phyloP scores from a whole-genome alignment of 2,113 vertebrate genomes.

The Paedocypris sp. region DNA sequence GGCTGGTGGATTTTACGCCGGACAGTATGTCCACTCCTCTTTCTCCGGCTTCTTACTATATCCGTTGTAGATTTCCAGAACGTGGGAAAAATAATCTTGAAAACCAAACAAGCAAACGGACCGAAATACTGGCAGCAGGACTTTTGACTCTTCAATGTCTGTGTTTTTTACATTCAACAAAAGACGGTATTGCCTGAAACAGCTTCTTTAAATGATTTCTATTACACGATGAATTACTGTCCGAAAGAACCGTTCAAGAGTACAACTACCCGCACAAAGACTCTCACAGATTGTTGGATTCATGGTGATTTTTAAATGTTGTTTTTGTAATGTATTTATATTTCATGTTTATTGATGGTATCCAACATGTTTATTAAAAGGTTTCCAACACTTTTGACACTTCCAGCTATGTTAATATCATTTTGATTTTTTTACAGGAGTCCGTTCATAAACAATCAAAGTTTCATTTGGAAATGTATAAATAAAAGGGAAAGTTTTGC shows the following conservation, averaged over 20 bases:
- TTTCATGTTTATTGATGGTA: slow-evolving; percentile 4
- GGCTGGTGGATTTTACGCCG: slow-evolving; percentile 89
- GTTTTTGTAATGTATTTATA: slow-evolving; percentile 12
- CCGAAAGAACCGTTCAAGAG: slow-evolving; percentile 17
- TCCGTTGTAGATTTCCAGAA: slow-evolving; percentile 24
- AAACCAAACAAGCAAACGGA: background rate
- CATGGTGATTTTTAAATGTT: background rate
- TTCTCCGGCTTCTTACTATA: slow-evolving; percentile 48
- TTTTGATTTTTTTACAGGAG: too few relatives aligned
- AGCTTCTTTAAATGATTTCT: background rate
- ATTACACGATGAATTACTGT: too few relatives aligned
- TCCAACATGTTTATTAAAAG: background rate
- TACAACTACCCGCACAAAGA: slow-evolving; percentile 20
- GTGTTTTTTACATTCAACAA: background rate
- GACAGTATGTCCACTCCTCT: slow-evolving; percentile 90
- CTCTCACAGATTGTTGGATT: background rate
- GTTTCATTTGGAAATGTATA: too few relatives aligned
- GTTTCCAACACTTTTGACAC: slow-evolving; percentile 18
- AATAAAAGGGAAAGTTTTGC: slow-evolving; percentile 3
- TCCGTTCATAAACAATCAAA: too few relatives aligned
- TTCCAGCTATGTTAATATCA: too few relatives aligned
- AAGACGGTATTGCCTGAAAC: slow-evolving; percentile 9
- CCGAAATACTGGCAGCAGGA: slow-evolving; percentile 1
- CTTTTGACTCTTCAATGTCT: background rate
- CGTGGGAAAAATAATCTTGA: background rate